Evolutionary conservation across 2,888 invertebrate genomes (phyloP).

Genomic region (Drosophila stalkeri): DNA sequence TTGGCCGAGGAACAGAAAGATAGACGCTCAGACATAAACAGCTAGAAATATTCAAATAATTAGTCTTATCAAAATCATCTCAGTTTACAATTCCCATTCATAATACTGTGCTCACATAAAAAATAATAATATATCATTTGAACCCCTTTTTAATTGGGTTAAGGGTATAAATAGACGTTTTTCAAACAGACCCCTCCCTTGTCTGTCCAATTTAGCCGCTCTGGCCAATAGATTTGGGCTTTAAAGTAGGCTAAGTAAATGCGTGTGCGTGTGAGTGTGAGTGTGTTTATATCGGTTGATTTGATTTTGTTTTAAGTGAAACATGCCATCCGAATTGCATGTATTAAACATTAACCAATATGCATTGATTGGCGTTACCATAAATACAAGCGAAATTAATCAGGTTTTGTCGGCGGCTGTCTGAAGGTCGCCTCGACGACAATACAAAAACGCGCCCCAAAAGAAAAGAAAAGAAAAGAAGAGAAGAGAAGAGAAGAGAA

Average conservation of each 20-base stretch:
- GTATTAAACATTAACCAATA: constrained; percentile 67
- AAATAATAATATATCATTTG: background rate
- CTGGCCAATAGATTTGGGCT: constrained; percentile 29
- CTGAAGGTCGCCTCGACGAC: constrained; percentile 47
- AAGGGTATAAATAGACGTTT: constrained; percentile 27
- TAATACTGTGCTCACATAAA: background rate
- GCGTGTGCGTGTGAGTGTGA: constrained; percentile 27
- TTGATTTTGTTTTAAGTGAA: constrained; percentile 62
- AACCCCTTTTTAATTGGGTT: constrained; percentile 6
- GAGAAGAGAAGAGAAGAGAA: constrained; percentile 35
- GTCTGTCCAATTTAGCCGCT: constrained; percentile 11
- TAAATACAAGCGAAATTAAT: constrained; percentile 60
- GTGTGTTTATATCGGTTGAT: constrained; percentile 24
- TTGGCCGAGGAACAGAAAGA: too few relatives aligned
- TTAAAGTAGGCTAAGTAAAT: constrained; percentile 71
- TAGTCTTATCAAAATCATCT: background rate
- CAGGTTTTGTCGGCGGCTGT: constrained; percentile 53
- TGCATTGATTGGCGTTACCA: constrained; percentile 62
- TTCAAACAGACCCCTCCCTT: constrained; percentile 37
- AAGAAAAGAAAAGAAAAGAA: constrained; percentile 34
- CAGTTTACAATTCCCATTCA: background rate
- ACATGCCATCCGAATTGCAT: constrained; percentile 67
- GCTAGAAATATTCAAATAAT: background rate
- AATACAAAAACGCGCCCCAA: constrained; percentile 25
- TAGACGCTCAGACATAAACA: too few relatives aligned